A percentile compares a stretch with the other conserved stretches of the same genome.
Evolutionary conservation across 1,140 invertebrate genomes (phyloP).

Genomic region (Phortica variegata): DNA sequence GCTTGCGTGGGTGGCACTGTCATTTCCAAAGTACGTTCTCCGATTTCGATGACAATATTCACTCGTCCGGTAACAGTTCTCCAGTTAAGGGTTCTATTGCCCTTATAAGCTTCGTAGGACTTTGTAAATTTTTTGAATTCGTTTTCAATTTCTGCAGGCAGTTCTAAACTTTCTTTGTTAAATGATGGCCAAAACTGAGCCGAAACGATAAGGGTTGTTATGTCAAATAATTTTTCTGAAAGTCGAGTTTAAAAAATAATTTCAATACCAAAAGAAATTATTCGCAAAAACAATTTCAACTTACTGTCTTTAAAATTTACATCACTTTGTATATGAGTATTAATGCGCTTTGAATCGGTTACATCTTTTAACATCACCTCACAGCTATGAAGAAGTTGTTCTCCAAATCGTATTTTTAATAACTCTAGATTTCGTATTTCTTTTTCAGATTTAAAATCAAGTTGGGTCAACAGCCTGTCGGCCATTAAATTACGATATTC

Average conservation of each 20-base stretch:
- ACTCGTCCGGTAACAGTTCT: slow-evolving; percentile 91
- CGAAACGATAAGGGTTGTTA: slow-evolving; percentile 87
- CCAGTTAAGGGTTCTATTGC: slow-evolving; percentile 91
- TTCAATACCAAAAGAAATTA: background rate
- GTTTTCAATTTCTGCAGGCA: slow-evolving; percentile 78
- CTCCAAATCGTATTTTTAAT: slow-evolving; percentile 93
- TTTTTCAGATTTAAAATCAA: slow-evolving; percentile 85
- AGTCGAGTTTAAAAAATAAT: background rate
- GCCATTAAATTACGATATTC: slow-evolving; percentile 95
- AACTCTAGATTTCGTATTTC: slow-evolving; percentile 95
- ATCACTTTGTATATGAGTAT: slow-evolving; percentile 76
- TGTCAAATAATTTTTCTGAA: slow-evolving; percentile 50
- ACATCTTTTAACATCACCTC: slow-evolving; percentile 99
- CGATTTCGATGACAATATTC: slow-evolving; percentile 88
- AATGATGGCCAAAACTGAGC: slow-evolving; percentile 99
- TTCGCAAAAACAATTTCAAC: background rate
- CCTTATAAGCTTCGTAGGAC: slow-evolving; percentile 90
- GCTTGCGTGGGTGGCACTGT: slow-evolving; percentile 91
- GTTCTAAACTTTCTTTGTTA: slow-evolving; percentile 88
- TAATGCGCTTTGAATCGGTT: slow-evolving; percentile 83
- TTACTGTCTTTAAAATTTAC: slow-evolving; percentile 37
- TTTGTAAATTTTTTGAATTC: slow-evolving; percentile 87
- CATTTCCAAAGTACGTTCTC: slow-evolving; percentile 76
- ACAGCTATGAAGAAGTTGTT: slow-evolving; percentile 93
- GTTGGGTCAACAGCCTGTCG: slow-evolving; percentile 85